Percentiles rank a stretch among this genome's conserved stretches.
These are phyloP conservation scores for Bucorvus abyssinicus DNA, from an alignment of 2,797 vertebrate genomes.

Conservation along the genomic window DNA sequence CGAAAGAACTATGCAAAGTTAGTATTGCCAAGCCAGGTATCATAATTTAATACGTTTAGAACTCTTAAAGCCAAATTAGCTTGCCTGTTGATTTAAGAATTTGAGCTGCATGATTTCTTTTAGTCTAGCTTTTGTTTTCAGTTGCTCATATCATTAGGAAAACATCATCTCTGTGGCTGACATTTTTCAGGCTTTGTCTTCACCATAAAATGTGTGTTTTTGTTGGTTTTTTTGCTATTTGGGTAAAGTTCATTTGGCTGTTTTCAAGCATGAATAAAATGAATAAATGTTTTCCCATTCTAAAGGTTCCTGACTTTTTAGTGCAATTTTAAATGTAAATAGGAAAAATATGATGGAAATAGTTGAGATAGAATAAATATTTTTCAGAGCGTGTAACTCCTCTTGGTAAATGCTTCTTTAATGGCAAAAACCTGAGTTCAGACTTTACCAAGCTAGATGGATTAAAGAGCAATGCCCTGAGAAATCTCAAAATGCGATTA, in stretches of 20 bases:
- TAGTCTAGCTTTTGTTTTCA: background rate
- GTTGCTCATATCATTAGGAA: background rate
- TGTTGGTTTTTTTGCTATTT: background rate
- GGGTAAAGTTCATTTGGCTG: constrained; percentile 17
- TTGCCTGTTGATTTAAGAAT: background rate
- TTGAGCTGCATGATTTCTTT: background rate
- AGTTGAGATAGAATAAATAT: constrained; percentile 23
- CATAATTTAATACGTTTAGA: background rate
- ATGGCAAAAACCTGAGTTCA: constrained; percentile 5
- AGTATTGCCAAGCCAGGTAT: background rate
- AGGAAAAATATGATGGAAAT: constrained; percentile 29
- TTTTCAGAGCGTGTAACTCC: constrained; percentile 22
- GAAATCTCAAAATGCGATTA: background rate
- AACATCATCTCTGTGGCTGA: background rate
- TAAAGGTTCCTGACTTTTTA: constrained; percentile 22
- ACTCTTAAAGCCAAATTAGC: background rate
- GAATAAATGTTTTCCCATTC: constrained; percentile 44
- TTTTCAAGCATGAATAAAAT: constrained; percentile 40
- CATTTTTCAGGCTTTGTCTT: background rate
- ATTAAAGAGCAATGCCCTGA: background rate
- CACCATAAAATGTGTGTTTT: background rate
- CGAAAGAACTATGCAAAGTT: background rate
- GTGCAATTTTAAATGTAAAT: constrained; percentile 34
- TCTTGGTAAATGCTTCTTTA: constrained; percentile 3
- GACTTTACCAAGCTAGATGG: background rate